These are phyloP conservation scores for Leguminivora glycinivorella DNA, from an alignment of 1,140 invertebrate species.

Conservation along the genomic window DNA sequence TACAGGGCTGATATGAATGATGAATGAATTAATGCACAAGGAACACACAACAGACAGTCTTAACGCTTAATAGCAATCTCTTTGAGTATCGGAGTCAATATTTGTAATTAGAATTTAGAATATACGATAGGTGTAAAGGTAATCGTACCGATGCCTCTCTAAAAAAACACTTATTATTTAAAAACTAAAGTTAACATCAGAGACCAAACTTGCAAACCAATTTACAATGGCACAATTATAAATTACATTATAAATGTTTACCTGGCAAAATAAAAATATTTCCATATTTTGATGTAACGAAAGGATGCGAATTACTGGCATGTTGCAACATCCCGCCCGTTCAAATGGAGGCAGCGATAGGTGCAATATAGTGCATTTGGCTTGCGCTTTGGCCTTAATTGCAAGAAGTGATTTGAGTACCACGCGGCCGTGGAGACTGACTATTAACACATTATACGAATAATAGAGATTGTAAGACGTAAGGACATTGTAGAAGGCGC, in stretches of 20 bases:
- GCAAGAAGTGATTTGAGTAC: slow-evolving; percentile 34
- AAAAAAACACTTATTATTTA: too few relatives aligned
- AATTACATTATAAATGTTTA: not conserved
- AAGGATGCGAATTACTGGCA: slow-evolving; percentile 17
- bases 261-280: not conserved
- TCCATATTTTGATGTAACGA: slow-evolving; percentile 13
- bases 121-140: too few relatives aligned
- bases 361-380: slow-evolving; percentile 40
- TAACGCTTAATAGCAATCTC: too few relatives aligned
- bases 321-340: slow-evolving; percentile 34
- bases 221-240: too few relatives aligned
- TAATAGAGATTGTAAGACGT: slow-evolving; percentile 12
- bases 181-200: too few relatives aligned
- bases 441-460: slow-evolving; percentile 7
- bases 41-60: too few relatives aligned
- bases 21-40: too few relatives aligned
- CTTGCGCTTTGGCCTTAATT: slow-evolving; percentile 42
- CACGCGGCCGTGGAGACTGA: slow-evolving; percentile 16
- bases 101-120: too few relatives aligned
- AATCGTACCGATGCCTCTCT: too few relatives aligned
- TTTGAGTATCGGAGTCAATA: too few relatives aligned
- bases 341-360: slow-evolving; percentile 29
- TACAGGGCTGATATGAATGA: too few relatives aligned
- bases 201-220: too few relatives aligned
- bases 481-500: slow-evolving; percentile 20